A percentile compares a stretch with the other conserved stretches of the same genome.
phyloP scores from a whole-genome alignment of 1,140 invertebrate species.

The Ganaspis sp. region DNA sequence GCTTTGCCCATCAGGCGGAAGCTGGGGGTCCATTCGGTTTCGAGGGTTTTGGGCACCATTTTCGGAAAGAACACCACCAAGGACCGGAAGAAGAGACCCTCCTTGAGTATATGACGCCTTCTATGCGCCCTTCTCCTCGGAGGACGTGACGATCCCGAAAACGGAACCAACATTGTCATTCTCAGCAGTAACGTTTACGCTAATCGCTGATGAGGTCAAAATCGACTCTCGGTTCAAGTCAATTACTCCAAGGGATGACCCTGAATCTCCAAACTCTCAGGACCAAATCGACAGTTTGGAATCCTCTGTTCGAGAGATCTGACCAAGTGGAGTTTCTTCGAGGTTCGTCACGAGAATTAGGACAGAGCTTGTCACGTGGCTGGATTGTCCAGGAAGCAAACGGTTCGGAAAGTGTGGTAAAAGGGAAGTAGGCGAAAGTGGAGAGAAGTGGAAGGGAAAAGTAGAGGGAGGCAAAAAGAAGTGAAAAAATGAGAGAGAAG shows the following conservation, averaged over 20 bases:
- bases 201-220: slow-evolving; percentile 57
- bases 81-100: slow-evolving; percentile 85
- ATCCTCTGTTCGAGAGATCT: background rate
- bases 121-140: slow-evolving; percentile 70
- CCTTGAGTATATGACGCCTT: slow-evolving; percentile 81
- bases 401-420: too few relatives aligned
- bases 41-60: slow-evolving; percentile 86
- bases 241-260: slow-evolving; percentile 9
- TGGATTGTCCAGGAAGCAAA: background rate
- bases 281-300: background rate
- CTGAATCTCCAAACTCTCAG: slow-evolving; percentile 26
- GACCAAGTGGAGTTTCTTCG: background rate
- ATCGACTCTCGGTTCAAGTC: background rate
- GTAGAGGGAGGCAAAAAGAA: too few relatives aligned
- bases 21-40: slow-evolving; percentile 86
- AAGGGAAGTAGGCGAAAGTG: too few relatives aligned
- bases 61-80: slow-evolving; percentile 86
- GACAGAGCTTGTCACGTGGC: slow-evolving; percentile 15
- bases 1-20: slow-evolving; percentile 83
- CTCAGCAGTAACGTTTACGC: slow-evolving; percentile 69
- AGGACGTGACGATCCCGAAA: slow-evolving; percentile 65
- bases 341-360: slow-evolving; percentile 20
- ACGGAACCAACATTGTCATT: slow-evolving; percentile 64
- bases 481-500: too few relatives aligned
- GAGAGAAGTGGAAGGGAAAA: too few relatives aligned